Evolutionary conservation across 37 sponge, comb jelly and placozoan genomes (phyloP).

Genomic region (Oscarella lobularis): DNA sequence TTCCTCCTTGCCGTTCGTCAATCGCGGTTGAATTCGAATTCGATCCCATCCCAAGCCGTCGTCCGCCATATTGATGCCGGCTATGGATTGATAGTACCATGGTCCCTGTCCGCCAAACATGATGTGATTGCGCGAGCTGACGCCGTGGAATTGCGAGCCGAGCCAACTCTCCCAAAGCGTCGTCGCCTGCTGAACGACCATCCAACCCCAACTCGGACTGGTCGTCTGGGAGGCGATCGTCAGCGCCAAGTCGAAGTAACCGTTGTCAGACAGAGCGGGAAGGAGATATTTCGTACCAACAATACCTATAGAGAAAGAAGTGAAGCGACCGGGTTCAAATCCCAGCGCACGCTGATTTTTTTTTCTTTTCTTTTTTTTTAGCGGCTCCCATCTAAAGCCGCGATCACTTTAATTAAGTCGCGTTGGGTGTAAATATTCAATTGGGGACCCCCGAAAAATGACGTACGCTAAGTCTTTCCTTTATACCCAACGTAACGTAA

Average conservation of each 20-base stretch:
- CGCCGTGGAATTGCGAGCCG: neutral
- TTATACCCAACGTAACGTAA: no score
- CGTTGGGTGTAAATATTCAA: no score
- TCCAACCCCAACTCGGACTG: conserved; percentile 1
- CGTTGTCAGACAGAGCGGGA: neutral
- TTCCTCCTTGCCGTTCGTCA: neutral
- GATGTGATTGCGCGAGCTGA: conserved; percentile 13
- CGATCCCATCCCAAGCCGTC: neutral
- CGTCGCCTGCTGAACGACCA: conserved; percentile 4
- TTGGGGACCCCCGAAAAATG: no score
- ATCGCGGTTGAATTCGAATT: neutral
- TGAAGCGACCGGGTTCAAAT: no score
- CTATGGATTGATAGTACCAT: conserved; percentile 4
- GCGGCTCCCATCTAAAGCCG: no score
- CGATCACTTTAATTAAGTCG: no score
- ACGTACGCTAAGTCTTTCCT: no score
- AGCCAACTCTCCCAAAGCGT: conserved; percentile 8
- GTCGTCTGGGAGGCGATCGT: neutral
- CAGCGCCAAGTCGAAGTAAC: neutral
- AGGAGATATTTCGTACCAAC: conserved; percentile 3
- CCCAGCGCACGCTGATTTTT: no score
- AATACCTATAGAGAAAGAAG: no score
- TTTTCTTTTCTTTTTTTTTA: no score
- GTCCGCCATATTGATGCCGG: neutral
- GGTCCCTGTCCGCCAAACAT: conserved; percentile 5